Conservation (phyloP, 2,797 vertebrate genomes). For the Nannoperca obscura region DNA sequence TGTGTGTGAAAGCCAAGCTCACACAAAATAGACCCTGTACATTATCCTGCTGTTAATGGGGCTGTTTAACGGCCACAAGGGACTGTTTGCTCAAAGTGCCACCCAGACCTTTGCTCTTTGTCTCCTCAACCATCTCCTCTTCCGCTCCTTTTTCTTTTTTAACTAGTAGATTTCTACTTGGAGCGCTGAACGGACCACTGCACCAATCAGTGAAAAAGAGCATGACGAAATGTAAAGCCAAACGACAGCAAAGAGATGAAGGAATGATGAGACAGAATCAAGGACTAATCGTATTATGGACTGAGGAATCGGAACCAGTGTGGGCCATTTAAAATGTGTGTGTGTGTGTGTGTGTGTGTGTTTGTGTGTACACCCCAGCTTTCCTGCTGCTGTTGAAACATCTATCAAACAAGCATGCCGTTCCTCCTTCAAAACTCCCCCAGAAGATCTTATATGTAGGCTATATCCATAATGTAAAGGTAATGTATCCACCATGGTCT, state of each 20-base stretch:
- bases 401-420: neutral
- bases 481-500: neutral
- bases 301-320: neutral
- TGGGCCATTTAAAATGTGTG: neutral
- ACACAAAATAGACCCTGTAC: constrained; percentile 33
- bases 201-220: neutral
- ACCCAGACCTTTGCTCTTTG: constrained; percentile 34
- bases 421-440: neutral
- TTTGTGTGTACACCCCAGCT: neutral
- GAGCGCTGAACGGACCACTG: neutral
- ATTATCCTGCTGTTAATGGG: constrained; percentile 60
- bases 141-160: neutral
- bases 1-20: constrained; percentile 27
- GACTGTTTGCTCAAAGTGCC: constrained; percentile 44
- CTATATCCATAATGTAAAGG: neutral
- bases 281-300: neutral
- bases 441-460: neutral
- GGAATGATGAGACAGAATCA: neutral
- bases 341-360: no score
- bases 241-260: neutral
- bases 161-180: neutral
- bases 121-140: constrained; percentile 12
- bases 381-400: neutral
- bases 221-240: neutral
- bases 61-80: constrained; percentile 48